Evolutionary conservation across 1,140 invertebrate genomes (phyloP).

Genomic region (Tyrophagus putrescentiae): DNA sequence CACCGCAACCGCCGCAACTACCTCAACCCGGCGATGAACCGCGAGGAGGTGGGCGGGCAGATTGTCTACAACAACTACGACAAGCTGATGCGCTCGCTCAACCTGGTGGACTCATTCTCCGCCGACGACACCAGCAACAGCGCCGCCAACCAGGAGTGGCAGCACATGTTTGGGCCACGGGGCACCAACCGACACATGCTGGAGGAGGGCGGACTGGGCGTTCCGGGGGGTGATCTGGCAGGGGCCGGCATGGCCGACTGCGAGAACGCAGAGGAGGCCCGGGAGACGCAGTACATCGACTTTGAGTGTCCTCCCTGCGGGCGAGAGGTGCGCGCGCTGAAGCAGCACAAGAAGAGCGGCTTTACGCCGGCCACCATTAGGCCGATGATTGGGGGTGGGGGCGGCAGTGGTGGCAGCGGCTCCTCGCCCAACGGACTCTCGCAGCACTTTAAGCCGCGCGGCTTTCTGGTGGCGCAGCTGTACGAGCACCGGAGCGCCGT

Average conservation of each 20-base stretch:
- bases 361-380: constrained; percentile 41
- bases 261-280: constrained; percentile 16
- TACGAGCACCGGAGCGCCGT: constrained; percentile 68
- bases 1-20: constrained; percentile 33
- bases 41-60: neutral
- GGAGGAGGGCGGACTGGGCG: too few species aligned
- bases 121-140: neutral
- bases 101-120: neutral
- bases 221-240: too few species aligned
- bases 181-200: too few species aligned
- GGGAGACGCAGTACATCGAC: constrained; percentile 2
- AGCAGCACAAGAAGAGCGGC: constrained; percentile 24
- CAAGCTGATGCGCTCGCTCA: neutral
- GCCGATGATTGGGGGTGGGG: too few species aligned
- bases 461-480: constrained; percentile 70
- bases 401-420: too few species aligned
- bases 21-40: neutral
- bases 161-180: constrained; percentile 64
- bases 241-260: too few species aligned
- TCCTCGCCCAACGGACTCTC: neutral
- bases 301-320: constrained; percentile 22
- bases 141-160: constrained; percentile 66
- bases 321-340: constrained; percentile 5
- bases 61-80: neutral
- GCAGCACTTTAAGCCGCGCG: constrained; percentile 45